Conservation (phyloP, 1,140 invertebrate species). For the Lepidostoma basale region DNA sequence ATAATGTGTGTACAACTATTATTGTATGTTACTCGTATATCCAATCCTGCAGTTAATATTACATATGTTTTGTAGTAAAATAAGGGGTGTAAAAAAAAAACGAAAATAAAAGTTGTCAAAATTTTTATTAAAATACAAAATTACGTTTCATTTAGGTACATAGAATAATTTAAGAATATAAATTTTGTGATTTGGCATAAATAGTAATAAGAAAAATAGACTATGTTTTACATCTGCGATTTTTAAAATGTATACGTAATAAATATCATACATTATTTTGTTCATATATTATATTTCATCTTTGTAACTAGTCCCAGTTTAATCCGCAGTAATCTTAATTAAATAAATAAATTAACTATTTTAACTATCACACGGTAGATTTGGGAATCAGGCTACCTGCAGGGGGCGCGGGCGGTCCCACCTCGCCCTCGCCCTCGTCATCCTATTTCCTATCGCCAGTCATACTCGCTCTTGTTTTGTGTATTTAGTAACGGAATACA, state of each 20-base stretch:
- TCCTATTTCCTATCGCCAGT: too few species aligned
- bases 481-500: too few species aligned
- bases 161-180: conserved; percentile 4
- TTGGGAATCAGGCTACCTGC: conserved; percentile 25
- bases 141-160: background rate
- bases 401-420: too few species aligned
- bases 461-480: too few species aligned
- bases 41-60: too few species aligned
- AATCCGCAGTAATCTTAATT: background rate
- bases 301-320: background rate
- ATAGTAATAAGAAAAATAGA: conserved; percentile 3
- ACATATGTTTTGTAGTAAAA: too few species aligned
- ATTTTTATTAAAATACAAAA: conserved; percentile 26
- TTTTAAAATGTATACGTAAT: conserved; percentile 1
- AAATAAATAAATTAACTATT: conserved; percentile 20
- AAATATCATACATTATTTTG: conserved; percentile 1
- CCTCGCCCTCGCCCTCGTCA: too few species aligned
- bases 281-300: background rate
- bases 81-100: background rate
- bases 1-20: too few species aligned
- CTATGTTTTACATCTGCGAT: background rate
- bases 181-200: conserved; percentile 7
- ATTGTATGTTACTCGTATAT: too few species aligned
- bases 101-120: background rate
- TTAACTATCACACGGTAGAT: conserved; percentile 15